A percentile compares a stretch with the other conserved stretches of the same genome.
These are phyloP conservation scores for Chaetorhynchus papuensis DNA, from an alignment of 2,113 vertebrate species.

Conservation along the genomic window DNA sequence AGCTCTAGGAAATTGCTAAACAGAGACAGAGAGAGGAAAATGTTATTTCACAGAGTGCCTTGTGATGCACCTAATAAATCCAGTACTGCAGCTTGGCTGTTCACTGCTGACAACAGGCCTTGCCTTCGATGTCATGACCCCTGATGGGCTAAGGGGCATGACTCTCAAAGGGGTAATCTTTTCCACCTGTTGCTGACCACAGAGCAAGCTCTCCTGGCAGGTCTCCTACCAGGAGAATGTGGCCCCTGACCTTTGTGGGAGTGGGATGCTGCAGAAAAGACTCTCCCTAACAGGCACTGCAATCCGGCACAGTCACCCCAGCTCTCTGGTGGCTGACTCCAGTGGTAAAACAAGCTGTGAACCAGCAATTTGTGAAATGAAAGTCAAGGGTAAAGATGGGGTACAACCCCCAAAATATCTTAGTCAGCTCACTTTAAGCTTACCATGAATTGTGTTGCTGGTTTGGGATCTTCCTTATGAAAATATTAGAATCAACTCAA, in stretches of 20 bases:
- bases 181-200: constrained; percentile 66
- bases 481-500: neutral
- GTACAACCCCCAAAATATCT: neutral
- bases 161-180: constrained; percentile 65
- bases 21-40: constrained; percentile 23
- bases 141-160: constrained; percentile 21
- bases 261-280: neutral
- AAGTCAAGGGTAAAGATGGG: neutral
- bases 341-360: neutral
- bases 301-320: neutral
- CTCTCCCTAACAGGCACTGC: neutral
- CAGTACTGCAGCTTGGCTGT: neutral
- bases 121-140: constrained; percentile 27
- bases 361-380: neutral
- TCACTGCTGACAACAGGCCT: constrained; percentile 5
- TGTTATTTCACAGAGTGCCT: constrained; percentile 13
- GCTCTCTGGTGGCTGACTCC: neutral
- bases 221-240: constrained; percentile 55
- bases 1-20: constrained; percentile 14
- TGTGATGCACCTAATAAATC: constrained; percentile 52
- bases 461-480: neutral
- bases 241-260: constrained; percentile 29
- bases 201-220: neutral
- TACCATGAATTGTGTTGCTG: neutral
- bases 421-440: neutral